A percentile compares a stretch with the other conserved stretches of the same genome.
Evolutionary conservation across 2,888 invertebrate species (phyloP).

Genomic region (Gasteruption jaculator): DNA sequence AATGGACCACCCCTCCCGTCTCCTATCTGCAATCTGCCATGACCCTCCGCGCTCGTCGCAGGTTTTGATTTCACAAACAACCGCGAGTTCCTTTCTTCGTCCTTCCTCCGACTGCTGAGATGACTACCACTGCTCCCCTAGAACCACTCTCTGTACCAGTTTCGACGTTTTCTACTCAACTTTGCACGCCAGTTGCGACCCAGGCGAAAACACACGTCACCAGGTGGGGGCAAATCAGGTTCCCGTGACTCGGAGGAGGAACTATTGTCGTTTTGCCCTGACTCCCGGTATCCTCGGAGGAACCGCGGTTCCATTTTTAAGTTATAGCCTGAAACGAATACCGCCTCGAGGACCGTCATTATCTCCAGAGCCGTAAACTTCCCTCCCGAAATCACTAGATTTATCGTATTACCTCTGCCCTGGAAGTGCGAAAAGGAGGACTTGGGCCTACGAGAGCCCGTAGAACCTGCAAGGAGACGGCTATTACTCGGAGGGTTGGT

Average conservation of each 20-base stretch:
- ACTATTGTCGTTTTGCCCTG: too few relatives aligned
- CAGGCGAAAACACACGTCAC: conserved; percentile 21
- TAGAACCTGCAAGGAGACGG: conserved; percentile 10
- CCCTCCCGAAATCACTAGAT: too few relatives aligned
- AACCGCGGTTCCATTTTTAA: too few relatives aligned
- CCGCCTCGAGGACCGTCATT: conserved; percentile 4
- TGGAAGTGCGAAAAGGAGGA: conserved; percentile 5
- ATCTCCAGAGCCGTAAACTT: conserved; percentile 12
- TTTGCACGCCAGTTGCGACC: conserved; percentile 33
- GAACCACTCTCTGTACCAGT: conserved; percentile 5
- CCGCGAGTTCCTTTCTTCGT: conserved; percentile 30
- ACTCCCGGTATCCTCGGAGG: too few relatives aligned
- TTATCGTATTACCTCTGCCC: too few relatives aligned
- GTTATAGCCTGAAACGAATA: conserved; percentile 9
- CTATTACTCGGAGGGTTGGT: too few relatives aligned
- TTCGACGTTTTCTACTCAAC: conserved; percentile 25
- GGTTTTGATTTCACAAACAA: conserved; percentile 27
- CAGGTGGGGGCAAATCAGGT: conserved; percentile 1
- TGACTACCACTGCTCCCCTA: conserved; percentile 53
- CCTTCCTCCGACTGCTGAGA: conserved; percentile 57
- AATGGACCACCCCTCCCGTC: conserved; percentile 26
- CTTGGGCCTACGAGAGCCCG: conserved; percentile 13
- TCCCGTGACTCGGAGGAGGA: not conserved
- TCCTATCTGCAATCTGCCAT: conserved; percentile 19
- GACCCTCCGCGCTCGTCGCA: conserved; percentile 16